phyloP scores from a whole-genome alignment of 2,113 vertebrate genomes.

The Marcusenius ussheri region DNA sequence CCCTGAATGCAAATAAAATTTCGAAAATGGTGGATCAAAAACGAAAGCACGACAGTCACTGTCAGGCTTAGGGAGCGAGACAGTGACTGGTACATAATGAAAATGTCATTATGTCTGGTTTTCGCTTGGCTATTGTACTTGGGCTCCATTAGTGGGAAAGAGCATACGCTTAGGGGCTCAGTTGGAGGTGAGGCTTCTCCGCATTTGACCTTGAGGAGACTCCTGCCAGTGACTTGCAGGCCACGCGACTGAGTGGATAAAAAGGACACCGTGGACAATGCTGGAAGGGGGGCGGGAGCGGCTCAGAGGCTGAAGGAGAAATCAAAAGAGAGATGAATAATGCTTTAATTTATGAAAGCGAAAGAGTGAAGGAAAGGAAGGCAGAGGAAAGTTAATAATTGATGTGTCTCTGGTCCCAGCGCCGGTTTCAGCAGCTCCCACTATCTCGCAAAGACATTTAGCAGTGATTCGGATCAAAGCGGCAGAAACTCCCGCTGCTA shows the following conservation, averaged over 20 bases:
- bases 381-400: slow-evolving; percentile 71
- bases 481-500: slow-evolving; percentile 67
- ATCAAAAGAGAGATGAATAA: slow-evolving; percentile 64
- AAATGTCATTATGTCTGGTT: background rate
- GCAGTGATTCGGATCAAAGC: slow-evolving; percentile 86
- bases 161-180: background rate
- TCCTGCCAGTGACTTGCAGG: background rate
- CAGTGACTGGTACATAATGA: background rate
- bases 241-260: background rate
- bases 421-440: slow-evolving; percentile 68
- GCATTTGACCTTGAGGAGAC: background rate
- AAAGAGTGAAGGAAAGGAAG: slow-evolving; percentile 37
- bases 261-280: slow-evolving; percentile 1
- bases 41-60: background rate
- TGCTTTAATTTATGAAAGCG: slow-evolving; percentile 64
- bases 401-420: slow-evolving; percentile 70
- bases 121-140: background rate
- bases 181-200: background rate
- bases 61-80: background rate
- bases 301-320: slow-evolving; percentile 27
- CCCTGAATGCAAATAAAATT: background rate
- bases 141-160: background rate
- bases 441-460: slow-evolving; percentile 85
- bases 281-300: background rate
- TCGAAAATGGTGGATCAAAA: background rate